A percentile compares a stretch with the other conserved stretches of the same genome.
Conservation (phyloP, 2,888 invertebrate species). For the Oligia latruncula region DNA sequence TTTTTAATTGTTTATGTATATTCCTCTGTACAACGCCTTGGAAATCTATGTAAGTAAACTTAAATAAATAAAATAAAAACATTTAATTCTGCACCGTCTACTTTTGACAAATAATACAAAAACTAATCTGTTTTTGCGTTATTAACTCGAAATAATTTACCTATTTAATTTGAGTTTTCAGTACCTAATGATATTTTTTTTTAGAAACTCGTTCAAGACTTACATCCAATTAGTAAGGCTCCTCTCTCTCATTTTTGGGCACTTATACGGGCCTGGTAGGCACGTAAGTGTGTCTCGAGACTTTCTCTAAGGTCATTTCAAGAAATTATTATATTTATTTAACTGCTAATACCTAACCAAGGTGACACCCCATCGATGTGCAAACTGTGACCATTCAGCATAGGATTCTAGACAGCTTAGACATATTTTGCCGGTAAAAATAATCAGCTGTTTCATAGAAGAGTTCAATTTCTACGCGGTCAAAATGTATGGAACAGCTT, state of each 20-base stretch:
- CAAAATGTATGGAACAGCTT: too few relatives aligned
- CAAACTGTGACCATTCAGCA: too few relatives aligned
- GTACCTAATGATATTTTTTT: background rate
- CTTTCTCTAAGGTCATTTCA: background rate
- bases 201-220: background rate
- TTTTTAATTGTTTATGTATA: too few relatives aligned
- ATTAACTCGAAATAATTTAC: background rate
- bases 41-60: too few relatives aligned
- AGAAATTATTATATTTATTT: background rate
- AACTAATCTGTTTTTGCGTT: background rate
- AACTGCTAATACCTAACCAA: background rate
- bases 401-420: too few relatives aligned
- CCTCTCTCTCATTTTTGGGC: background rate
- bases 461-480: background rate
- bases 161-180: background rate
- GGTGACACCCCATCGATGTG: background rate
- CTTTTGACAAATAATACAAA: background rate
- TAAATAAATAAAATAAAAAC: too few relatives aligned
- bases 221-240: background rate
- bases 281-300: background rate
- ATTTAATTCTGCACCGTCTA: background rate
- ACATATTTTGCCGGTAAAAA: too few relatives aligned
- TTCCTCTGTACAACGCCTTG: too few relatives aligned
- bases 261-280: background rate
- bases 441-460: background rate